Percentiles rank a stretch among this genome's conserved stretches.
These are phyloP conservation scores for Tricholauxania praeusta DNA, from an alignment of 2,888 invertebrate species.

Conservation along the genomic window DNA sequence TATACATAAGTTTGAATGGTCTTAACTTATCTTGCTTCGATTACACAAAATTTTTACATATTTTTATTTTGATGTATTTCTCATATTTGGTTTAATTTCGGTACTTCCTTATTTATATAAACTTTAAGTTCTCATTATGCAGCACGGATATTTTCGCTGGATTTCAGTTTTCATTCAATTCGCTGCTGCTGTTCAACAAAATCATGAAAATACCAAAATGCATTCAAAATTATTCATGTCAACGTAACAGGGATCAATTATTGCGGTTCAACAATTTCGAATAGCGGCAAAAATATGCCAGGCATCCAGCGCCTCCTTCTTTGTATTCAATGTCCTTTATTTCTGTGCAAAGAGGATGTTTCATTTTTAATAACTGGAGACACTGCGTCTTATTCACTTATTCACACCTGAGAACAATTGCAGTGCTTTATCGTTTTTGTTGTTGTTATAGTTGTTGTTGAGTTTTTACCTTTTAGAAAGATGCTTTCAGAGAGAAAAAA, in stretches of 20 bases:
- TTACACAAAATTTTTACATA: no score
- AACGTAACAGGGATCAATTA: slow-evolving; percentile 69
- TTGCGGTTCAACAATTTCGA: slow-evolving; percentile 66
- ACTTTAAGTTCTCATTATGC: background rate
- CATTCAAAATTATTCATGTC: slow-evolving; percentile 68
- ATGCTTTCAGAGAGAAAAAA: background rate
- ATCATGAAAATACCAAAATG: slow-evolving; percentile 43
- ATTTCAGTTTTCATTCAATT: slow-evolving; percentile 7
- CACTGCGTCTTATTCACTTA: slow-evolving; percentile 64
- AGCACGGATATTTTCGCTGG: background rate
- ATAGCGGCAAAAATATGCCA: slow-evolving; percentile 50
- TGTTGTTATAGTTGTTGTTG: slow-evolving; percentile 40
- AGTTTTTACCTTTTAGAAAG: background rate
- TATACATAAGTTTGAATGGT: no score
- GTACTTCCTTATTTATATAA: background rate
- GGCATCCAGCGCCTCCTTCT: slow-evolving; percentile 22
- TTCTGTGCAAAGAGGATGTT: slow-evolving; percentile 40
- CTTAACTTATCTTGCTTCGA: no score
- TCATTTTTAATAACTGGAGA: slow-evolving; percentile 35
- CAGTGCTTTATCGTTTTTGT: slow-evolving; percentile 16
- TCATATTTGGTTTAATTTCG: no score
- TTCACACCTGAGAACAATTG: slow-evolving; percentile 67
- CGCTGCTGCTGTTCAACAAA: slow-evolving; percentile 5
- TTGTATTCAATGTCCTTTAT: background rate
- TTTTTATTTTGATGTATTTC: no score